These are phyloP conservation scores for Drosophila imparisetae DNA, from an alignment of 2,888 invertebrate genomes.

Conservation along the genomic window DNA sequence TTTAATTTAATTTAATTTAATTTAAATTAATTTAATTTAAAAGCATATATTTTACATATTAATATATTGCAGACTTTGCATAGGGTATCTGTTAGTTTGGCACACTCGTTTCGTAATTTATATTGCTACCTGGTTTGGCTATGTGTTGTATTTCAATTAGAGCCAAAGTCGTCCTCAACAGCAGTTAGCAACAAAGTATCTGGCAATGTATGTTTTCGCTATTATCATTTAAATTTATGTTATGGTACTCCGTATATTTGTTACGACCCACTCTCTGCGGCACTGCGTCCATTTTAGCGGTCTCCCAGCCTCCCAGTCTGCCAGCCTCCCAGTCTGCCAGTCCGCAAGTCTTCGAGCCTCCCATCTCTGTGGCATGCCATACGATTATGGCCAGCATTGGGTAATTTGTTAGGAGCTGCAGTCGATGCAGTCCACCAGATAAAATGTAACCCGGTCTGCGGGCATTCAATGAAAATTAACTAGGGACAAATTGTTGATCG, in stretches of 20 bases:
- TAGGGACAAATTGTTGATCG: slow-evolving; percentile 64
- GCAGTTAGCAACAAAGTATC: slow-evolving; percentile 79
- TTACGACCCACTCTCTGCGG: slow-evolving; percentile 41
- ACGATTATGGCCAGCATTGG: slow-evolving; percentile 53
- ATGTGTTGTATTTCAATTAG: slow-evolving; percentile 76
- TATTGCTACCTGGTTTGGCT: slow-evolving; percentile 25
- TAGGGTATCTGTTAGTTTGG: slow-evolving; percentile 11
- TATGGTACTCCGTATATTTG: slow-evolving; percentile 64
- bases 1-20: neutral
- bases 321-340: neutral
- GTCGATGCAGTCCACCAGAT: slow-evolving; percentile 45
- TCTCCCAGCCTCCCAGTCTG: neutral
- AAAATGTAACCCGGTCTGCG: slow-evolving; percentile 39
- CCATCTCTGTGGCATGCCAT: slow-evolving; percentile 32
- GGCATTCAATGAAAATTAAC: slow-evolving; percentile 57
- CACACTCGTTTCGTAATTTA: neutral
- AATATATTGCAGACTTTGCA: no score
- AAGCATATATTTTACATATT: neutral
- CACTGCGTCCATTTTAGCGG: slow-evolving; percentile 1
- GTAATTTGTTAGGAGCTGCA: slow-evolving; percentile 54
- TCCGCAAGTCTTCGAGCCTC: neutral
- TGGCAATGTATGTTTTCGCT: slow-evolving; percentile 75
- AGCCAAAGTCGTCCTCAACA: slow-evolving; percentile 70
- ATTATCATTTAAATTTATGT: slow-evolving; percentile 80
- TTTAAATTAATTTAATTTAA: no score